Evolutionary conservation across 2,113 vertebrate genomes (phyloP).

Genomic region (Mesoclemmys tuberculata): DNA sequence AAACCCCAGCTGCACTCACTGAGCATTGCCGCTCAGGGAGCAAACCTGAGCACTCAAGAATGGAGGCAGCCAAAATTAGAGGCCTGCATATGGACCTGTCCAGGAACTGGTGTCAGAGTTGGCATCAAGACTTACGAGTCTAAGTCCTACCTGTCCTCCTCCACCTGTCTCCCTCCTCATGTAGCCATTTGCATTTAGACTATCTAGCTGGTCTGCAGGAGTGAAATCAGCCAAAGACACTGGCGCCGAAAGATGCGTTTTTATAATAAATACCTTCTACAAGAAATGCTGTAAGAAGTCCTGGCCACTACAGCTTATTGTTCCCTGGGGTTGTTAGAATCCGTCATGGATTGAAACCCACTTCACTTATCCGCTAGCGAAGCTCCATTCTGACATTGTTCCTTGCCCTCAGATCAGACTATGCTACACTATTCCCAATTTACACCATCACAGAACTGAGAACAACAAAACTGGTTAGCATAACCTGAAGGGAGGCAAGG

Average conservation of each 20-base stretch:
- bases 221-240: background rate
- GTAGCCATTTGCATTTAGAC: background rate
- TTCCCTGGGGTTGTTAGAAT: background rate
- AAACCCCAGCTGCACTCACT: background rate
- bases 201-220: background rate
- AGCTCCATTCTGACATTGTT: background rate
- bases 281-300: background rate
- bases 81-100: accelerated
- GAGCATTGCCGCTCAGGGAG: background rate
- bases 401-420: background rate
- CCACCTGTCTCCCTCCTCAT: background rate
- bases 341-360: background rate
- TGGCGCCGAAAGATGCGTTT: background rate
- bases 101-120: background rate
- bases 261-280: background rate
- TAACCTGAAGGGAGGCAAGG: background rate
- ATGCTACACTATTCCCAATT: background rate
- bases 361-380: background rate
- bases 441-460: background rate
- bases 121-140: background rate
- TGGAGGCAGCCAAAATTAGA: background rate
- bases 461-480: background rate
- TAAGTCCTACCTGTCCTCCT: background rate
- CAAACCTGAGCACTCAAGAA: background rate
- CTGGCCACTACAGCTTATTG: background rate